Evolutionary conservation across 2,113 vertebrate genomes (phyloP).

Genomic region (Tupaia tana): DNA sequence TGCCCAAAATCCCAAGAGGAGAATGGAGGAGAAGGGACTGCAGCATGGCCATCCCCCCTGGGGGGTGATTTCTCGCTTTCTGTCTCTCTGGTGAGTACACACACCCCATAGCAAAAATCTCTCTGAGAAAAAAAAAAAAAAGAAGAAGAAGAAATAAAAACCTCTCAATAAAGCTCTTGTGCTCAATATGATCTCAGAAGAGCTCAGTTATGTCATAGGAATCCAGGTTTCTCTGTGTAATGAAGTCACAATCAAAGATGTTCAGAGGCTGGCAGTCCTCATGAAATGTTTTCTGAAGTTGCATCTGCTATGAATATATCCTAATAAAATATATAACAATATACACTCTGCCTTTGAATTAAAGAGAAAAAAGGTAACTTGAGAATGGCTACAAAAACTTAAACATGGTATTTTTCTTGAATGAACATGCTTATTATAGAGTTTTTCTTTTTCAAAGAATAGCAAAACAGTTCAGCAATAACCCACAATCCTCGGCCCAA

Average conservation of each 20-base stretch:
- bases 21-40: no score
- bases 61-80: no score
- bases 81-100: no score
- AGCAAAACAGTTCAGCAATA: no score
- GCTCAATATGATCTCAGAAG: conserved; percentile 92
- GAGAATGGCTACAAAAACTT: conserved; percentile 36
- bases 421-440: conserved; percentile 48
- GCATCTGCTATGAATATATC: conserved; percentile 80
- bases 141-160: conserved; percentile 83
- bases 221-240: conserved; percentile 92
- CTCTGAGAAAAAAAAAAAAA: no score
- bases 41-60: no score
- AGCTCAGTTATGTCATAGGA: conserved; percentile 91
- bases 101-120: no score
- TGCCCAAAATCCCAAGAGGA: no score
- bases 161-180: conserved; percentile 91
- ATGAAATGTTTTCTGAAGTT: conserved; percentile 91
- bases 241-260: conserved; percentile 90
- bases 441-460: conserved; percentile 35
- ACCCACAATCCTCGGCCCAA: no score
- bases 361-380: conserved; percentile 49
- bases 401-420: conserved; percentile 58
- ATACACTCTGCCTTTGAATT: conserved; percentile 4
- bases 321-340: not conserved
- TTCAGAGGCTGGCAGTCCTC: conserved; percentile 87